Percentiles rank a stretch among this genome's conserved stretches.
Evolutionary conservation across 2,113 vertebrate genomes (phyloP).

Genomic region (Rattus rattus): DNA sequence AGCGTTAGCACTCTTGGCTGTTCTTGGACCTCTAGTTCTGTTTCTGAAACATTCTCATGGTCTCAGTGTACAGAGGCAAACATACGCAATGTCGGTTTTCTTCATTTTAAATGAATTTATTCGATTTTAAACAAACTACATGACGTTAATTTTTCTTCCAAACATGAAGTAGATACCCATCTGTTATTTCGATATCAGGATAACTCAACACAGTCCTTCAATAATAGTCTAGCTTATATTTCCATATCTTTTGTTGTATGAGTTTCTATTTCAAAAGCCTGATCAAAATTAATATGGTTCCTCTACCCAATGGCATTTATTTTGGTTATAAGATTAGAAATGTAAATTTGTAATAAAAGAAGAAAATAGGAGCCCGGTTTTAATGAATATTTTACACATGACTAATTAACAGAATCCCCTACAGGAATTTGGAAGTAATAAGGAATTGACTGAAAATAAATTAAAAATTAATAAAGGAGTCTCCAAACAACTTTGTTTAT

Average conservation of each 20-base stretch:
- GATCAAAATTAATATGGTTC: slow-evolving; percentile 88
- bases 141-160: slow-evolving; percentile 30
- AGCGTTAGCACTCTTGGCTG: neutral
- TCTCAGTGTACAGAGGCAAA: neutral
- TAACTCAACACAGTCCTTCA: slow-evolving; percentile 61
- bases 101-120: neutral
- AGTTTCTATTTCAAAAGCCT: slow-evolving; percentile 82
- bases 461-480: slow-evolving; percentile 91
- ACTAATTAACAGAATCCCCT: slow-evolving; percentile 91
- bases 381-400: slow-evolving; percentile 92
- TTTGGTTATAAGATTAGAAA: slow-evolving; percentile 90
- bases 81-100: neutral
- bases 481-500: slow-evolving; percentile 91
- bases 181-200: slow-evolving; percentile 62
- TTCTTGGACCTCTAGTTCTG: neutral
- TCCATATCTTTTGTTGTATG: slow-evolving; percentile 79
- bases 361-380: slow-evolving; percentile 89
- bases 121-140: neutral
- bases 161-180: slow-evolving; percentile 47
- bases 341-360: slow-evolving; percentile 91
- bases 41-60: slow-evolving; percentile 8
- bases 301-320: slow-evolving; percentile 88
- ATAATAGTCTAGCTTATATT: slow-evolving; percentile 70
- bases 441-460: slow-evolving; percentile 90
- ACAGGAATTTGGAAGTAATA: slow-evolving; percentile 90